Conservation (phyloP, 2,888 invertebrate species). For the Ormyrus labotus region DNA sequence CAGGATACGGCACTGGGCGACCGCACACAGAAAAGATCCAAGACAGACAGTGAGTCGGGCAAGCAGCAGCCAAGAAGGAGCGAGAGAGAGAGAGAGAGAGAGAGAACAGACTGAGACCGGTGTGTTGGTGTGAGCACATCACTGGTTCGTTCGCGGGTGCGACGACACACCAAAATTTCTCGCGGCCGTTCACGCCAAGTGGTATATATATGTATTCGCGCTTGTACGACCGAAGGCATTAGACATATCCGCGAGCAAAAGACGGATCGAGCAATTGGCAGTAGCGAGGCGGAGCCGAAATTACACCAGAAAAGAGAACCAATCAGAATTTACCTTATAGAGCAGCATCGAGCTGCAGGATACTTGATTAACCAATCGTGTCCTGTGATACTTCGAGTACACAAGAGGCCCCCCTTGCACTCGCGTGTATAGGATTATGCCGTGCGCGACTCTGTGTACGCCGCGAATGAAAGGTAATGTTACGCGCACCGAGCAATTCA, state of each 20-base stretch:
- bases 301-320: conserved; percentile 73
- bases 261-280: conserved; percentile 73
- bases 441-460: conserved; percentile 12
- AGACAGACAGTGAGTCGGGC: not conserved
- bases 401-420: conserved; percentile 15
- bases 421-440: conserved; percentile 4
- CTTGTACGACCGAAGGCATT: not conserved
- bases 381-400: conserved; percentile 67
- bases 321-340: conserved; percentile 75
- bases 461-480: conserved; percentile 33
- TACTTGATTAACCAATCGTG: conserved; percentile 74
- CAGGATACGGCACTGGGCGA: conserved; percentile 37
- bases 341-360: conserved; percentile 72
- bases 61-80: not conserved
- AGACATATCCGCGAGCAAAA: conserved; percentile 58
- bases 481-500: conserved; percentile 14
- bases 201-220: conserved; percentile 36
- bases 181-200: conserved; percentile 15
- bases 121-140: no score
- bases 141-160: not conserved
- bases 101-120: not conserved
- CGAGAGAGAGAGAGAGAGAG: not conserved
- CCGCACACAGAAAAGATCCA: not conserved
- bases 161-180: conserved; percentile 20
- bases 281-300: conserved; percentile 72